These are phyloP conservation scores for Psittacula cyanocephala DNA, from an alignment of 2,113 vertebrate genomes.

Conservation along the genomic window DNA sequence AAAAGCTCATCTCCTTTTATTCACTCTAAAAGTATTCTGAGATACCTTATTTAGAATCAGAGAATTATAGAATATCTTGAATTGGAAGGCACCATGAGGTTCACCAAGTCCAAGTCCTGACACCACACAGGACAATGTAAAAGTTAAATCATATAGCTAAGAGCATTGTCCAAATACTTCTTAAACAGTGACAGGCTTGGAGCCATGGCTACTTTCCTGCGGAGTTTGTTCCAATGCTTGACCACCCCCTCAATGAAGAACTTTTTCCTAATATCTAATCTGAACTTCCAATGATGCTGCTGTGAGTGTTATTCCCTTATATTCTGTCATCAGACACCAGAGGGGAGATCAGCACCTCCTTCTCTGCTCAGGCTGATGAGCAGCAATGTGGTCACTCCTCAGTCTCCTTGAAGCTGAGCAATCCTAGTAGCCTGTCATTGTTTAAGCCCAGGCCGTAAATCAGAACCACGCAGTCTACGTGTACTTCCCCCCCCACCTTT, in stretches of 20 bases:
- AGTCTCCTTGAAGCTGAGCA: background rate
- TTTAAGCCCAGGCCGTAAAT: too few species aligned
- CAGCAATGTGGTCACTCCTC: background rate
- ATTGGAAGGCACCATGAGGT: background rate
- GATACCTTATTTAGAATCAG: background rate
- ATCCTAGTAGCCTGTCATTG: background rate
- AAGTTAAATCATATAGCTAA: background rate
- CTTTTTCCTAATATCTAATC: background rate
- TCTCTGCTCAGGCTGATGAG: background rate
- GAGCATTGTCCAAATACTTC: background rate
- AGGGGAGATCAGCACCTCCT: background rate
- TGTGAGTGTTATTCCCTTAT: background rate
- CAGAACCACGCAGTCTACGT: too few species aligned
- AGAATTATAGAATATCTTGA: background rate
- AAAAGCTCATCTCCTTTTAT: background rate
- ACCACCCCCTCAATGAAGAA: background rate
- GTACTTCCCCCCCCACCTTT: too few species aligned
- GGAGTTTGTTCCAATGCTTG: background rate
- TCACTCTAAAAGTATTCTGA: background rate
- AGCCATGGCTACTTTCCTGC: background rate
- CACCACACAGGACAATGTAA: background rate
- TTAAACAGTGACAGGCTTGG: background rate
- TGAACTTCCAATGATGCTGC: background rate
- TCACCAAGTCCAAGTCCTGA: background rate
- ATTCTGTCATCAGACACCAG: background rate